These are phyloP conservation scores for Psittacula echo DNA, from an alignment of 2,797 vertebrate species.

Conservation along the genomic window DNA sequence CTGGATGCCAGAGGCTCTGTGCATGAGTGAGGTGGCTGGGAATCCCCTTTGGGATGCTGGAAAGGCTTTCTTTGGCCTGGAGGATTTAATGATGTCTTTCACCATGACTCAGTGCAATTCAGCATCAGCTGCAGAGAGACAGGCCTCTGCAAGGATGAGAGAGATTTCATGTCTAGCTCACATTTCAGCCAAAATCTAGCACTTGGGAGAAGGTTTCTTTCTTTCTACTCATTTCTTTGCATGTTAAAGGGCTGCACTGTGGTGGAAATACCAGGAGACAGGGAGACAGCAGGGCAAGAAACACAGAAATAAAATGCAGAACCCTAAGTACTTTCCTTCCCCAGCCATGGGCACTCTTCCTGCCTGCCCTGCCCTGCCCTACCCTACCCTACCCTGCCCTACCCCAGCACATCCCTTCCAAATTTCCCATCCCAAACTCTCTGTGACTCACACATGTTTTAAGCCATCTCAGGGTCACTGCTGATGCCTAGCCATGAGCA, in stretches of 20 bases:
- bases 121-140: conserved; percentile 37
- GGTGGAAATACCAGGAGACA: background rate
- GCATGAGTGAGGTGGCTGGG: conserved; percentile 52
- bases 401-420: background rate
- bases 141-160: conserved; percentile 12
- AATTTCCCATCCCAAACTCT: background rate
- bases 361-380: background rate
- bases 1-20: background rate
- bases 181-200: background rate
- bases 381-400: background rate
- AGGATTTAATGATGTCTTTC: conserved; percentile 23
- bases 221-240: background rate
- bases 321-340: background rate
- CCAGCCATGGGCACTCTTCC: background rate
- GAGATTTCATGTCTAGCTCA: conserved; percentile 20
- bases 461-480: background rate
- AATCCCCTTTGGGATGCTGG: conserved; percentile 67
- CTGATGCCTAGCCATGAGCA: background rate
- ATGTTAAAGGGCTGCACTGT: background rate
- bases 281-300: background rate
- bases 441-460: background rate
- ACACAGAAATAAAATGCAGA: background rate
- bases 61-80: conserved; percentile 6
- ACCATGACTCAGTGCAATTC: conserved; percentile 5
- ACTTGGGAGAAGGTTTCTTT: background rate